These are phyloP conservation scores for Coregonus suidteri DNA, from an alignment of 2,797 vertebrate genomes.

Conservation along the genomic window DNA sequence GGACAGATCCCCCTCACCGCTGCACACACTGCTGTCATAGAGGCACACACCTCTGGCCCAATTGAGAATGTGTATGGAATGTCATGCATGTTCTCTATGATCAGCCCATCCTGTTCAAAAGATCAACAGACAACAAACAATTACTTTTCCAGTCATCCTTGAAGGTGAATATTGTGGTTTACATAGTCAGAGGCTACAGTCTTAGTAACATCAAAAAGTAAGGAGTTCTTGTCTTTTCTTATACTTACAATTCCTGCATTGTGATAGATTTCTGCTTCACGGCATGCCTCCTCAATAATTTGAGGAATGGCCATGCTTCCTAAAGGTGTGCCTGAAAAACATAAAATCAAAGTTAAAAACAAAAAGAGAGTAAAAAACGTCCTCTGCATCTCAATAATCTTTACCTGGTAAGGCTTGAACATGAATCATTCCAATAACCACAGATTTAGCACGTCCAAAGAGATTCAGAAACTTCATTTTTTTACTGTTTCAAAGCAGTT, in stretches of 20 bases:
- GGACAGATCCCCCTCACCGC: constrained; percentile 76
- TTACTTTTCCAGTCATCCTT: background rate
- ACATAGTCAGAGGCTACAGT: background rate
- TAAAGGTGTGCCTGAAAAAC: constrained; percentile 76
- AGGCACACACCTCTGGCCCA: constrained; percentile 82
- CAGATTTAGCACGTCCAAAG: constrained; percentile 76
- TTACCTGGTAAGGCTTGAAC: constrained; percentile 85
- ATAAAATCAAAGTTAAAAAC: background rate
- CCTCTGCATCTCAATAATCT: background rate
- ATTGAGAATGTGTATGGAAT: constrained; percentile 76
- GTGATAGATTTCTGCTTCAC: constrained; percentile 80
- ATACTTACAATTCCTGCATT: constrained; percentile 81
- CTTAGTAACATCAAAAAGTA: background rate
- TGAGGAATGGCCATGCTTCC: constrained; percentile 72
- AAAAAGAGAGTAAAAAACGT: background rate
- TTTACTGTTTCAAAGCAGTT: background rate
- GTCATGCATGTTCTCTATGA: constrained; percentile 92
- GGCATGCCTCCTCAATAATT: constrained; percentile 80
- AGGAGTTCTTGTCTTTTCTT: background rate
- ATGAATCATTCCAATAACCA: constrained; percentile 84
- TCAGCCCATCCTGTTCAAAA: constrained; percentile 78
- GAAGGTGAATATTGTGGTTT: no score
- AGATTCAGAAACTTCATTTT: constrained; percentile 75
- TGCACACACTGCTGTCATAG: constrained; percentile 77
- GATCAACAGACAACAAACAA: background rate